Evolutionary conservation across 2,888 invertebrate genomes (phyloP).

Genomic region (Drosophila kambysellisi): DNA sequence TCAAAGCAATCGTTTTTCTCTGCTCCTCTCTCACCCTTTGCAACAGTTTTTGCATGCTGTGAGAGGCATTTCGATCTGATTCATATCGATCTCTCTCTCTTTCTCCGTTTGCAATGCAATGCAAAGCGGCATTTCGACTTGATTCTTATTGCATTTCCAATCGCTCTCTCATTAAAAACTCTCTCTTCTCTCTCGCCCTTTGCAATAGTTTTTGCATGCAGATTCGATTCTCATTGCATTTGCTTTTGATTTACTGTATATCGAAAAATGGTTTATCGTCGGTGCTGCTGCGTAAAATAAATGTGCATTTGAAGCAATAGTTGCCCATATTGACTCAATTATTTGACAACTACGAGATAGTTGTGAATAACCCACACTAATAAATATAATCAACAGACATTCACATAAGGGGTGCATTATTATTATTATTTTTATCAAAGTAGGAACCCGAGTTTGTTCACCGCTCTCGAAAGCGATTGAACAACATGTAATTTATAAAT

Average conservation of each 20-base stretch:
- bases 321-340: conserved; percentile 31
- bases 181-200: conserved; percentile 14
- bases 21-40: neutral
- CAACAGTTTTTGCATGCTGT: neutral
- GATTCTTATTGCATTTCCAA: conserved; percentile 4
- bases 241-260: conserved; percentile 23
- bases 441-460: conserved; percentile 2
- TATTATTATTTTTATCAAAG: conserved; percentile 25
- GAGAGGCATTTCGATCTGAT: neutral
- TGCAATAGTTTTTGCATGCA: conserved; percentile 6
- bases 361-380: conserved; percentile 10
- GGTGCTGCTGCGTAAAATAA: conserved; percentile 50
- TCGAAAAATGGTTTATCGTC: conserved; percentile 20
- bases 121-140: neutral
- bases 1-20: neutral
- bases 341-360: conserved; percentile 29
- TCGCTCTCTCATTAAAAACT: neutral
- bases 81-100: neutral
- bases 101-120: conserved; percentile 5
- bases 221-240: conserved; percentile 10
- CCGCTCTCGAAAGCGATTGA: conserved; percentile 25
- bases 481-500: conserved; percentile 35
- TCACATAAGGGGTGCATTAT: neutral
- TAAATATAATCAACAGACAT: neutral
- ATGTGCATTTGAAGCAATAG: conserved; percentile 31